Conservation (phyloP, 2,888 invertebrate species). For the Drosophila hamatofila region DNA sequence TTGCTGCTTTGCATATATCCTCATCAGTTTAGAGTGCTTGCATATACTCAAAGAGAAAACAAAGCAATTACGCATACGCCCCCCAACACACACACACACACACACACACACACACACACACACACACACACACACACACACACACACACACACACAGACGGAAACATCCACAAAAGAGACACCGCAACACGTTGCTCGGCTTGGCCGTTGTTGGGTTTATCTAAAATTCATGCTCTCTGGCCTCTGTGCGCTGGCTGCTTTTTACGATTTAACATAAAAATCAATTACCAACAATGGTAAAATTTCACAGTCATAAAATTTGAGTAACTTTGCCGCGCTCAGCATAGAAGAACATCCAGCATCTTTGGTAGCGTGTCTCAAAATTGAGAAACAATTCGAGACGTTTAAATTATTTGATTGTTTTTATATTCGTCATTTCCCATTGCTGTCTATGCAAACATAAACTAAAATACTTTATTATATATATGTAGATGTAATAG, state of each 20-base stretch:
- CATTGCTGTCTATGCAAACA: conserved; percentile 9
- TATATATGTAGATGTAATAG: not conserved
- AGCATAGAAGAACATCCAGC: not conserved
- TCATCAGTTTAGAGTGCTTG: not conserved
- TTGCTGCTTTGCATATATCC: not conserved
- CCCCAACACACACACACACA: conserved; percentile 23
- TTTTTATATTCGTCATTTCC: conserved; percentile 23
- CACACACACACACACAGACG: not conserved
- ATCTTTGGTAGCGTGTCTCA: not conserved
- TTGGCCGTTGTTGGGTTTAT: conserved; percentile 52
- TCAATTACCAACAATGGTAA: conserved; percentile 80
- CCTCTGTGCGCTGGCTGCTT: conserved; percentile 37
- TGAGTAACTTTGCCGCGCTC: conserved; percentile 52
- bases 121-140: conserved; percentile 9
- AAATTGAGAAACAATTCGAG: conserved; percentile 77
- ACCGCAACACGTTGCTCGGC: conserved; percentile 69
- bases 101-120: not conserved
- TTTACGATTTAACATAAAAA: conserved; percentile 80
- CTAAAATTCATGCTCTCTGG: conserved; percentile 72
- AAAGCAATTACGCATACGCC: conserved; percentile 76
- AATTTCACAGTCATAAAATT: conserved; percentile 74
- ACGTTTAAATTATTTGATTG: conserved; percentile 72
- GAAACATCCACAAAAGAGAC: not conserved
- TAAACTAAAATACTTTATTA: not conserved
- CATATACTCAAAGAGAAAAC: conserved; percentile 11